Evolutionary conservation across 2,113 vertebrate genomes (phyloP).

Genomic region (Colius striatus): DNA sequence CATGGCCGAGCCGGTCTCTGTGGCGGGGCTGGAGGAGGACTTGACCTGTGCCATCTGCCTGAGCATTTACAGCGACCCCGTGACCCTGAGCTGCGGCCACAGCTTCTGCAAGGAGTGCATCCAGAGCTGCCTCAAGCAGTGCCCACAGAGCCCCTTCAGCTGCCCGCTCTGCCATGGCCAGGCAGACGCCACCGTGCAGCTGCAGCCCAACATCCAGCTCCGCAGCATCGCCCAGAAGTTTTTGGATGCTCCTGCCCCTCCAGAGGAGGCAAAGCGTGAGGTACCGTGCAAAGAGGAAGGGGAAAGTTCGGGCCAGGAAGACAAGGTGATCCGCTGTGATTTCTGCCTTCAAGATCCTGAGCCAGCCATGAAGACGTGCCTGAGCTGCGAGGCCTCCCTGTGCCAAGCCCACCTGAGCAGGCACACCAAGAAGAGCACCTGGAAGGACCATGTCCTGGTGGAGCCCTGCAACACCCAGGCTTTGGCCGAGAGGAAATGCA

Average conservation of each 20-base stretch:
- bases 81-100: background rate
- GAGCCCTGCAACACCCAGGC: slow-evolving; percentile 67
- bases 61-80: background rate
- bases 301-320: background rate
- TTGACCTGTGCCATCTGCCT: slow-evolving; percentile 17
- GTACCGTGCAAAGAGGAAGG: accelerated
- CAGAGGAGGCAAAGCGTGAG: accelerated
- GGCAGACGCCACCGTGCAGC: background rate
- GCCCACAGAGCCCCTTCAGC: accelerated
- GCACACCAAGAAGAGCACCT: slow-evolving; percentile 58
- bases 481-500: slow-evolving; percentile 82
- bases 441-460: slow-evolving; percentile 76
- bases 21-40: background rate
- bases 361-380: slow-evolving; percentile 72
- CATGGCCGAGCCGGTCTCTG: accelerated
- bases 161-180: slow-evolving; percentile 74
- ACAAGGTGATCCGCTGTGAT: slow-evolving; percentile 71
- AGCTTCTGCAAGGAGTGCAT: slow-evolving; percentile 4
- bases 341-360: slow-evolving; percentile 73
- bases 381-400: slow-evolving; percentile 83
- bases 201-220: slow-evolving; percentile 78
- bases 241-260: background rate
- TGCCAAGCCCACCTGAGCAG: slow-evolving; percentile 84
- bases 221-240: slow-evolving; percentile 69
- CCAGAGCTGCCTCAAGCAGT: accelerated